phyloP scores from a whole-genome alignment of 2,797 vertebrate species.

The Gambusia yucatana region DNA sequence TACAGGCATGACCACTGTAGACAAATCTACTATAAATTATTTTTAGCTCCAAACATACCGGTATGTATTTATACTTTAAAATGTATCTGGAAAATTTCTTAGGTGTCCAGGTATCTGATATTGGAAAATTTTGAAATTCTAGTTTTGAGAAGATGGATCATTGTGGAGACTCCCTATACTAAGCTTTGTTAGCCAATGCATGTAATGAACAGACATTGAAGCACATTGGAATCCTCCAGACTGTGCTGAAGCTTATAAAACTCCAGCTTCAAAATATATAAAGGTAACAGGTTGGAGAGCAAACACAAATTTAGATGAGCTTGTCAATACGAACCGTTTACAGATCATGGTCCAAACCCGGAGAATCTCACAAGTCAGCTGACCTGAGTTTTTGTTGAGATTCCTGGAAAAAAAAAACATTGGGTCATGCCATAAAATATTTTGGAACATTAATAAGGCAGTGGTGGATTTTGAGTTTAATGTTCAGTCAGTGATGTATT shows the following conservation, averaged over 20 bases:
- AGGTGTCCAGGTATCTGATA: too few species aligned
- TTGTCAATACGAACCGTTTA: background rate
- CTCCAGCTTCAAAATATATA: background rate
- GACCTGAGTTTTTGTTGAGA: background rate
- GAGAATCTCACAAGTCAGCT: background rate
- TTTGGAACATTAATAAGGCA: background rate
- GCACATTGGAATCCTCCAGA: background rate
- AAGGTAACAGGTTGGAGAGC: background rate
- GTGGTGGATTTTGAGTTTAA: background rate
- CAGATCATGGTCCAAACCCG: background rate
- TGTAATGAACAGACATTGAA: background rate
- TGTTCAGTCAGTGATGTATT: background rate
- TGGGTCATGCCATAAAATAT: background rate
- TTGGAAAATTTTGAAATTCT: too few species aligned
- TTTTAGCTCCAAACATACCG: too few species aligned
- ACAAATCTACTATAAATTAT: too few species aligned
- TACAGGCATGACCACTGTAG: too few species aligned
- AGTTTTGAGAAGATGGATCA: too few species aligned
- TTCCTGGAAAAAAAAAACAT: background rate
- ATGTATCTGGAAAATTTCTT: too few species aligned
- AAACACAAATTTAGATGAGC: background rate
- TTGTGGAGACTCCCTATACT: too few species aligned
- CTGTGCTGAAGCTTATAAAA: background rate
- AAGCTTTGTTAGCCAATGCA: too few species aligned
- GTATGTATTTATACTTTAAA: too few species aligned